These are phyloP conservation scores for Drosophila tsacasi DNA, from an alignment of 1,140 invertebrate genomes.

Conservation along the genomic window DNA sequence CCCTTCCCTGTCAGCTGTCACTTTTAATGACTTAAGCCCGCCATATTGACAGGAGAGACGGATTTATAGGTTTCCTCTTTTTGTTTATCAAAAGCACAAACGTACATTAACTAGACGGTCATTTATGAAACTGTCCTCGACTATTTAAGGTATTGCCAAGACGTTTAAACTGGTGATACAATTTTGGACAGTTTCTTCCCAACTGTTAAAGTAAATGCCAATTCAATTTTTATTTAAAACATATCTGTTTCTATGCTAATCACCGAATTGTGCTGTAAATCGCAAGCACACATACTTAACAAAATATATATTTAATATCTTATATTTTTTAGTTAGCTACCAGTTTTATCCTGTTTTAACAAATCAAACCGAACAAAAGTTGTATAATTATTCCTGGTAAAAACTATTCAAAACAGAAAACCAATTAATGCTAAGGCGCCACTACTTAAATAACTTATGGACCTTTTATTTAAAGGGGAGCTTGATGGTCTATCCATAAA, in stretches of 20 bases:
- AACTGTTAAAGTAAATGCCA: neutral
- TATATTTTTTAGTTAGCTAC: too few relatives aligned
- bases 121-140: neutral
- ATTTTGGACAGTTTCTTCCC: neutral
- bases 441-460: neutral
- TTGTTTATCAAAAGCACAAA: neutral
- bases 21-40: conserved; percentile 29
- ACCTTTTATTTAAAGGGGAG: too few relatives aligned
- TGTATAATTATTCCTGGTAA: neutral
- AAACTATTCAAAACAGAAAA: neutral
- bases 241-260: too few relatives aligned
- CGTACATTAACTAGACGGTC: neutral
- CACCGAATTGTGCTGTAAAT: too few relatives aligned
- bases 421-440: neutral
- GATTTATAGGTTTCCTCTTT: conserved; percentile 22
- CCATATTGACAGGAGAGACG: conserved; percentile 23
- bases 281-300: too few relatives aligned
- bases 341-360: neutral
- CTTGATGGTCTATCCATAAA: neutral
- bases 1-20: conserved; percentile 28
- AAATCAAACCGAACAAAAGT: neutral
- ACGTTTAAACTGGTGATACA: neutral
- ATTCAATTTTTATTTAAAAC: too few relatives aligned
- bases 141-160: neutral
- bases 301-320: too few relatives aligned